phyloP scores from a whole-genome alignment of 1,140 invertebrate genomes.

The Nebria ingens region DNA sequence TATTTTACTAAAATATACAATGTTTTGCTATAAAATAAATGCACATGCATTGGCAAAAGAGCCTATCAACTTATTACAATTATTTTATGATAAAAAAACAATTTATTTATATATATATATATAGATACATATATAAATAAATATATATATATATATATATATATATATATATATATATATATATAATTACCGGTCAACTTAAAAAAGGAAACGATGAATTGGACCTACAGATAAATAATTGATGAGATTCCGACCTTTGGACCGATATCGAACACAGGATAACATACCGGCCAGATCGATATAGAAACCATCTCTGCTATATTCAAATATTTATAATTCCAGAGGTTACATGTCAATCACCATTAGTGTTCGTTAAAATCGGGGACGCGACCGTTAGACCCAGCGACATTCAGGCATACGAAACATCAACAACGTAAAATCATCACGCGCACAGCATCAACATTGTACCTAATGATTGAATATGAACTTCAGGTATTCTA shows the following conservation, averaged over 20 bases:
- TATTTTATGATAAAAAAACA: no score
- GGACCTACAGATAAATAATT: background rate
- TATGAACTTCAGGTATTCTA: no score
- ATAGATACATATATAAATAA: no score
- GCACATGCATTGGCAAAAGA: no score
- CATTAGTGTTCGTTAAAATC: constrained; percentile 16
- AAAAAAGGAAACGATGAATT: background rate
- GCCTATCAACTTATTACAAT: no score
- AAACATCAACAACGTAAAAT: background rate
- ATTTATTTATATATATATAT: no score
- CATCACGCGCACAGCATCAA: background rate
- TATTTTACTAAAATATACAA: no score
- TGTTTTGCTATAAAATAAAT: no score
- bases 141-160: no score
- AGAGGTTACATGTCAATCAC: constrained; percentile 22
- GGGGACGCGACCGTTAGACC: background rate
- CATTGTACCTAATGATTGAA: no score
- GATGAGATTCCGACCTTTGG: background rate
- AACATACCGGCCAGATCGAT: background rate
- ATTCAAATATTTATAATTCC: constrained; percentile 24
- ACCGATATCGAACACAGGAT: background rate
- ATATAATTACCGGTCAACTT: background rate
- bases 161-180: no score
- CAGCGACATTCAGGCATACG: background rate
- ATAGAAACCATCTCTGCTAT: constrained; percentile 10